These are phyloP conservation scores for Cydia strobilella DNA, from an alignment of 1,140 invertebrate species.

Conservation along the genomic window DNA sequence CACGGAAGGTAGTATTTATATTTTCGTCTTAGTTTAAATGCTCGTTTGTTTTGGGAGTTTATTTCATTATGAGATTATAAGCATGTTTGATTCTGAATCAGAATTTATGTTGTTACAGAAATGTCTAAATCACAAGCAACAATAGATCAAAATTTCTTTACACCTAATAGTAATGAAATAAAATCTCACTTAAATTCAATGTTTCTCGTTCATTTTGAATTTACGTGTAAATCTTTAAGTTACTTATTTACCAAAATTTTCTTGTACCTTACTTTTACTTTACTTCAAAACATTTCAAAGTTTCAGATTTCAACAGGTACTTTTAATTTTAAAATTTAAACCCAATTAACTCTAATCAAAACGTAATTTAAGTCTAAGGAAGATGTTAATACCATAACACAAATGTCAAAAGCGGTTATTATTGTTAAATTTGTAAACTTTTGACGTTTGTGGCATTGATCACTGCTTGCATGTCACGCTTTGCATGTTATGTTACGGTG, in stretches of 20 bases:
- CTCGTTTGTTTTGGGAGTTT: conserved; percentile 57
- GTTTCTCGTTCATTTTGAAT: conserved; percentile 52
- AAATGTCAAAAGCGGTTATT: conserved; percentile 48
- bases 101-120: no score
- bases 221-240: conserved; percentile 55
- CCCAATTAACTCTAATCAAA: conserved; percentile 73
- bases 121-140: no score
- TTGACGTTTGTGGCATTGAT: conserved; percentile 47
- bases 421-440: conserved; percentile 41
- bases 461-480: conserved; percentile 74
- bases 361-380: conserved; percentile 48
- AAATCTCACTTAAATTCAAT: conserved; percentile 42
- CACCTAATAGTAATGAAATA: conserved; percentile 21
- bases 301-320: conserved; percentile 71
- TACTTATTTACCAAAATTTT: conserved; percentile 39
- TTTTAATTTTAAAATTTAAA: conserved; percentile 59
- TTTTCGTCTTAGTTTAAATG: conserved; percentile 61
- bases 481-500: conserved; percentile 59
- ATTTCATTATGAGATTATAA: conserved; percentile 52
- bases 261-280: conserved; percentile 54
- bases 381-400: conserved; percentile 63
- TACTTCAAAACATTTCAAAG: conserved; percentile 64
- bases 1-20: conserved; percentile 77
- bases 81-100: conserved; percentile 29
- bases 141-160: no score